These are phyloP conservation scores for Stramonita haemastoma DNA, from an alignment of 2,888 invertebrate genomes.

Conservation along the genomic window DNA sequence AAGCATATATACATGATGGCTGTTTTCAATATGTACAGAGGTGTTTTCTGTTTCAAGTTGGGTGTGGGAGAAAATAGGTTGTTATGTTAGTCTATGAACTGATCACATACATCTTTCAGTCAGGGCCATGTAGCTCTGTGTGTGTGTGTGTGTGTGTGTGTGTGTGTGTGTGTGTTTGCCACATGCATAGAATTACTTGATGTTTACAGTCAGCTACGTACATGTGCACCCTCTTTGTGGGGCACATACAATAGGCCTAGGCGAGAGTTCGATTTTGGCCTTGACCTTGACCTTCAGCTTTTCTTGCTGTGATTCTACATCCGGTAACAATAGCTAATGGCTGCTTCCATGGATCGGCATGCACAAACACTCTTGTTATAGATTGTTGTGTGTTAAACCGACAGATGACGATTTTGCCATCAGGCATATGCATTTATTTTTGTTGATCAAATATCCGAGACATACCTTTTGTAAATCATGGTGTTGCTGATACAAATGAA, in stretches of 20 bases:
- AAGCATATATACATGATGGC: too few relatives aligned
- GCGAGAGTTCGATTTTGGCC: background rate
- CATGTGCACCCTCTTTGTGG: too few relatives aligned
- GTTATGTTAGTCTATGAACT: background rate
- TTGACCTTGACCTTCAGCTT: background rate
- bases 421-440: background rate
- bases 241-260: background rate
- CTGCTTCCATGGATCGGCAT: background rate
- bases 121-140: background rate
- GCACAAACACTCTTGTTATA: background rate
- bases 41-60: too few relatives aligned
- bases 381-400: too few relatives aligned
- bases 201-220: too few relatives aligned
- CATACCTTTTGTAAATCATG: background rate
- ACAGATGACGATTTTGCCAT: background rate
- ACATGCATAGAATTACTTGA: too few relatives aligned
- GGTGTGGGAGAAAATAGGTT: background rate
- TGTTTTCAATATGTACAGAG: too few relatives aligned
- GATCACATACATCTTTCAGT: too few relatives aligned
- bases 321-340: background rate
- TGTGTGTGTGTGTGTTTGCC: too few relatives aligned
- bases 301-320: background rate
- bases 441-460: too few relatives aligned
- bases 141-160: slow-evolving; percentile 7
- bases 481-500: background rate